Base-by-base conservation (phyloP, 1,140 invertebrate genomes). In the Saccostrea cuccullata region DNA sequence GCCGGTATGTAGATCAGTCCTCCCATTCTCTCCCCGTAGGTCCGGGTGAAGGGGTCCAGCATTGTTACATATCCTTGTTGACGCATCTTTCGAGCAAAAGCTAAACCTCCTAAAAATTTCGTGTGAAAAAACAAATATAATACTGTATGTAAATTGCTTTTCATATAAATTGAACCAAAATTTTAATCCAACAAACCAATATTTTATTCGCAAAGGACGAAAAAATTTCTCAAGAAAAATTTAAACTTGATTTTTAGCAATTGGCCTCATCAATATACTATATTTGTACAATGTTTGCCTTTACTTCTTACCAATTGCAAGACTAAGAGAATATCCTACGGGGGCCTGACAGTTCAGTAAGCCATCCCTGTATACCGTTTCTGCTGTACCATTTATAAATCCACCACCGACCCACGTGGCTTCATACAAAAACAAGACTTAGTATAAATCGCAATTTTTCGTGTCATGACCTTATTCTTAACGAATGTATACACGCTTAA, bases 351-450 rank as follows among this genome's bases (percentile, higher is more conserved):
- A 99, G 97, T 98, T 99, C 4, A 99, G 96, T 89, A 99, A 95
- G 0, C 98, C 98, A 84, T 86, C 64, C 2, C 90, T 94, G 95
- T 98, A 99, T 90, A 99, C 98, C 4, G 97, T 97, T 95, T 99
- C 98, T 4, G 99, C 98, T 77, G 99, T 99, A 89, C 99, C 99
- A 94, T 99, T 99, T 93, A 99, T 99, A 95, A 99, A 99, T 55
- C 98, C 99, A 60, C 99, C 99, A 87, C 99, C 99, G 20, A 99
- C 98, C 99, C 99, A 99, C 26, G 98, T 99, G 23, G 98, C 98
- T 97, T 94, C 8, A 82, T 20, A 64, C 2, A 13, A 64, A 64
- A 64, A 47, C 47, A 47, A 47, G 6, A 47, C 2, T 47, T 6
- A 47, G 40, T 47, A 47, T 0, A 47, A 47, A 9, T 47, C 47